A percentile compares a stretch with the other conserved stretches of the same genome.
Evolutionary conservation across 1,140 invertebrate genomes (phyloP).

Genomic region (Campoletis sonorensis): DNA sequence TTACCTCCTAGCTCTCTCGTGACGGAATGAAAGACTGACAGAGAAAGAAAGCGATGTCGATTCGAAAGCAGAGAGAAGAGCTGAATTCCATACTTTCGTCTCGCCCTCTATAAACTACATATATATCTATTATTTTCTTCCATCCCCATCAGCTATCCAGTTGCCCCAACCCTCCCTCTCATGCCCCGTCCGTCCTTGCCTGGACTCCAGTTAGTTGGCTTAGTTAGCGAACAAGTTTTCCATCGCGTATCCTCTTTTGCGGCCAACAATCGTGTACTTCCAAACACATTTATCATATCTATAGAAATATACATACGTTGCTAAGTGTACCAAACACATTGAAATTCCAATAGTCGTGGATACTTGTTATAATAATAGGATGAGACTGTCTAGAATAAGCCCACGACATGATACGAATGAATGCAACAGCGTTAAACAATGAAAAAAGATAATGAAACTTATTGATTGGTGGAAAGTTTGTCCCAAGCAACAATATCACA

Average conservation of each 20-base stretch:
- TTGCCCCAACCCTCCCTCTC: slow-evolving; percentile 9
- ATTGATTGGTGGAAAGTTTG: slow-evolving; percentile 7
- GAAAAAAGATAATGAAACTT: background rate
- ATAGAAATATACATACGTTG: background rate
- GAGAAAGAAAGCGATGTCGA: slow-evolving; percentile 17
- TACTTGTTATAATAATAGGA: slow-evolving; percentile 37
- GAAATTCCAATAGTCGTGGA: slow-evolving; percentile 20
- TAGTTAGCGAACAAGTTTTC: slow-evolving; percentile 34
- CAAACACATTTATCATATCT: background rate
- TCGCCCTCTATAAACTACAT: background rate
- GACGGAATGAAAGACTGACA: background rate
- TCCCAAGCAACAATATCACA: background rate
- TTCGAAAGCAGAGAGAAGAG: slow-evolving; percentile 3
- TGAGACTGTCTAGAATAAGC: background rate
- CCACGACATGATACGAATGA: background rate
- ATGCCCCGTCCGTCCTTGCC: slow-evolving; percentile 16
- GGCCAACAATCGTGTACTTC: background rate
- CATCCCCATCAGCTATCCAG: background rate
- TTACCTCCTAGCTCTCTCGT: background rate
- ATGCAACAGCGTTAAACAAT: background rate
- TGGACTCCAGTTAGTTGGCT: slow-evolving; percentile 40
- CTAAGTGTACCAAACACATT: background rate
- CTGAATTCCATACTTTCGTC: slow-evolving; percentile 9
- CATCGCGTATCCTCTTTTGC: slow-evolving; percentile 6
- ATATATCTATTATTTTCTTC: background rate